Evolutionary conservation across 1,140 invertebrate genomes (phyloP).

Genomic region (Diuraphis noxia): DNA sequence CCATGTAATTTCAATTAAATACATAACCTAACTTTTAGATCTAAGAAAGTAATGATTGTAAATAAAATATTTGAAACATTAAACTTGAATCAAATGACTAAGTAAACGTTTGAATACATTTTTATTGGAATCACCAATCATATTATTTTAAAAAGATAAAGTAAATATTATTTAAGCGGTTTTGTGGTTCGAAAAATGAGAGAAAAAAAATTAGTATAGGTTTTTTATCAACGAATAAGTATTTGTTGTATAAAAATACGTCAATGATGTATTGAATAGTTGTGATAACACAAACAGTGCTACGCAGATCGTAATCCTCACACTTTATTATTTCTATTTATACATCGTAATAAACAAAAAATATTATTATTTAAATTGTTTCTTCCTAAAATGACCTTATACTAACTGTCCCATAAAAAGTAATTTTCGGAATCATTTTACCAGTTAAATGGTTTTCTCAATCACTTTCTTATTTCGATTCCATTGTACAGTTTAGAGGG

Average conservation of each 20-base stretch:
- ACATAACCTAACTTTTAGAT: neutral
- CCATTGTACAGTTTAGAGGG: neutral
- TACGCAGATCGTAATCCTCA: neutral
- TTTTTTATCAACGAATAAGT: neutral
- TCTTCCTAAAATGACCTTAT: neutral
- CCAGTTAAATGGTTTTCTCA: conserved; percentile 8
- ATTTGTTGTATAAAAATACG: neutral
- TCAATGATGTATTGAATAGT: neutral
- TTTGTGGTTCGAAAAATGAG: neutral
- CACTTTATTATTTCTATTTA: neutral
- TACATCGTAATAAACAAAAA: neutral
- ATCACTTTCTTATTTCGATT: neutral
- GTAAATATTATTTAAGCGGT: neutral
- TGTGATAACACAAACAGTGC: neutral
- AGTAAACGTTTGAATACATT: neutral
- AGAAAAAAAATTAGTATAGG: neutral
- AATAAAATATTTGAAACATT: neutral
- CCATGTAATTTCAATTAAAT: neutral
- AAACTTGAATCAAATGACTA: neutral
- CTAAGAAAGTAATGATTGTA: neutral
- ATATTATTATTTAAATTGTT: neutral
- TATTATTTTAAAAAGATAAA: neutral
- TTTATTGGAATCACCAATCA: neutral
- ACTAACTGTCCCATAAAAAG: neutral
- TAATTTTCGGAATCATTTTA: neutral